Evolutionary conservation across 2,888 invertebrate genomes (phyloP).

Genomic region (Trichogramma dendrolimi): DNA sequence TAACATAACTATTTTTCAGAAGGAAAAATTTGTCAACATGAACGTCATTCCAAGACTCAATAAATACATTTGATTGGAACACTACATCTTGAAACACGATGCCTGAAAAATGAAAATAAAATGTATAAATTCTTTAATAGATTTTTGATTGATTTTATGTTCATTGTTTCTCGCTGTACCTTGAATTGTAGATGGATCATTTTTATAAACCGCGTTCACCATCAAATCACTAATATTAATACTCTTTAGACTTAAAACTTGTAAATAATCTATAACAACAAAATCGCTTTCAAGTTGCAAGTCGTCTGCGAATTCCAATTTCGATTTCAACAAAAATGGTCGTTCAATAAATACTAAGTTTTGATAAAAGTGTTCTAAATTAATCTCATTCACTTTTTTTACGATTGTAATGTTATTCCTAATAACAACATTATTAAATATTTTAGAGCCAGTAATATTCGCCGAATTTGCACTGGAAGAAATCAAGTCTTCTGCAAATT

Average conservation of each 20-base stretch:
- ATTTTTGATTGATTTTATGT: not conserved
- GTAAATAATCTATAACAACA: conserved; percentile 30
- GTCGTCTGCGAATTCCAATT: conserved; percentile 34
- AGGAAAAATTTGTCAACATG: conserved; percentile 53
- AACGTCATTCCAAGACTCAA: conserved; percentile 53
- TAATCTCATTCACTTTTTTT: conserved; percentile 35
- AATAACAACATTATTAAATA: conserved; percentile 32
- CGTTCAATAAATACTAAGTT: conserved; percentile 36
- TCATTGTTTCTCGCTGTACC: conserved; percentile 27
- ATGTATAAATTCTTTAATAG: not conserved
- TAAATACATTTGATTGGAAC: conserved; percentile 50
- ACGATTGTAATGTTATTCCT: conserved; percentile 28
- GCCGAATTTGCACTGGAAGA: conserved; percentile 28
- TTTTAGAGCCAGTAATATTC: conserved; percentile 33
- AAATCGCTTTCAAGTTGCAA: conserved; percentile 32
- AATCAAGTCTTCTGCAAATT: conserved; percentile 34
- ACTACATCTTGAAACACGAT: conserved; percentile 51
- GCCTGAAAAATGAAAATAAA: conserved; percentile 41
- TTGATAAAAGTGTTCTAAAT: conserved; percentile 36
- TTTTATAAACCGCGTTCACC: conserved; percentile 31
- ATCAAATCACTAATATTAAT: conserved; percentile 35
- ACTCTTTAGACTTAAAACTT: conserved; percentile 31
- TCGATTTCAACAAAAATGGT: conserved; percentile 29
- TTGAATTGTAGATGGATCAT: conserved; percentile 32
- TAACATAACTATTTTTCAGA: conserved; percentile 51